Evolutionary conservation across 2,888 invertebrate genomes (phyloP).

Genomic region (Heliconius erato): DNA sequence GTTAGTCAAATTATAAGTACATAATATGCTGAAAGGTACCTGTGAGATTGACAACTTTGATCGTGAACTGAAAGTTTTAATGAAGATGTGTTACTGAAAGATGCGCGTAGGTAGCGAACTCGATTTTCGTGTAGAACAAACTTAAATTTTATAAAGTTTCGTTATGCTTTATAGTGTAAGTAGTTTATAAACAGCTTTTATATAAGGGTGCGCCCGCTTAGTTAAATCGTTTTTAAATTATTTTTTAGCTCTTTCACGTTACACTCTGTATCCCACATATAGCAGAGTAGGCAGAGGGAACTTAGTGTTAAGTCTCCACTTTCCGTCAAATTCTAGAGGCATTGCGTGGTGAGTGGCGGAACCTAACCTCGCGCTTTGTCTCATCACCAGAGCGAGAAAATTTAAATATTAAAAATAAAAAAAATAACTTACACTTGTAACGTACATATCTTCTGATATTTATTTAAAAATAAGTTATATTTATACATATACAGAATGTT

Average conservation of each 20-base stretch:
- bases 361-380: too few relatives aligned
- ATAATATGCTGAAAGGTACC: background rate
- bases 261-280: background rate
- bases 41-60: slow-evolving; percentile 5
- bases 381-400: too few relatives aligned
- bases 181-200: background rate
- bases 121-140: slow-evolving; percentile 3
- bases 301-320: too few relatives aligned
- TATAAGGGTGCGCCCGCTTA: background rate
- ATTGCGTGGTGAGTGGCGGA: too few relatives aligned
- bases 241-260: background rate
- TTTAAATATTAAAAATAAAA: too few relatives aligned
- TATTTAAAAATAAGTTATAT: too few relatives aligned
- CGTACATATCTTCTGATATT: too few relatives aligned
- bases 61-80: slow-evolving; percentile 18
- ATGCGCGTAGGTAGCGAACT: background rate
- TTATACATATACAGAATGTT: too few relatives aligned
- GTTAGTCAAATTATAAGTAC: slow-evolving; percentile 5
- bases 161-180: background rate
- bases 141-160: too few relatives aligned
- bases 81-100: background rate
- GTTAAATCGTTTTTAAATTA: background rate
- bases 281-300: background rate
- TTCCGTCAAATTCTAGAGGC: too few relatives aligned
- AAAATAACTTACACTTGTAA: too few relatives aligned